Base-by-base conservation (phyloP, 2,888 invertebrate genomes). In the Kryphioiulus occultus region DNA sequence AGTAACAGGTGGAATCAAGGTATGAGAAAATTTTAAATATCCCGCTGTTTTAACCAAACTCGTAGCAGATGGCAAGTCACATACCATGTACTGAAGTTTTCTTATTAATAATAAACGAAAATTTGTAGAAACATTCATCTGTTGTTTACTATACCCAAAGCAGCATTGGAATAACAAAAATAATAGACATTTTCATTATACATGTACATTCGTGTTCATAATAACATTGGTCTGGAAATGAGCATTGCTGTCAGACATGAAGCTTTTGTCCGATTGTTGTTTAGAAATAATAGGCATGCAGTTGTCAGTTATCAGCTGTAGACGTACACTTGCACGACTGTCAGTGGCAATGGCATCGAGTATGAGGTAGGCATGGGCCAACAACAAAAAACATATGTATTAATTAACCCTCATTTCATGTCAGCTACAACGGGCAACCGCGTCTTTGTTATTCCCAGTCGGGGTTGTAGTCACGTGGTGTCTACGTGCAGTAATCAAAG, bases 401-500 rank as follows among this genome's bases (percentile, higher is more conserved):
- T 22, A 22, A 59, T 59, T 59, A 59, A 59, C 59, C 7, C 22
- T 22, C 5, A 68, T 68, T 68, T 26, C 26, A 68, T 68, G n/a
- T 26, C 26, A 68, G 26, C 59, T 22, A 47, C 15, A 47, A 68
- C n/a, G n/a, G 68, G 68, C 12, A 68, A 12, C 26, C 26, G 39
- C 39, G 26, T 68, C 68, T 26, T 12, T 68, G 26, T 26, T 68
- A 22, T 26, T 59, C n/a, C 26, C 68, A 26, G 68, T 68, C 26
- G 26, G 26, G 26, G 26, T 68, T 68, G 26, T 26, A 59, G 68
- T 68, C 68, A 26, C 68, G 68, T 68, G 68, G 26, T 26, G 68
- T 68, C 68, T 68, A 68, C 68, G 68, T 68, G 68, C 26, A 68
- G 68, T 68, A 68, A 68, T 68, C 68, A 68, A 68, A 68, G 9